Base-by-base conservation (phyloP, 2,888 invertebrate species). In the Caenorhabditis sinica region DNA sequence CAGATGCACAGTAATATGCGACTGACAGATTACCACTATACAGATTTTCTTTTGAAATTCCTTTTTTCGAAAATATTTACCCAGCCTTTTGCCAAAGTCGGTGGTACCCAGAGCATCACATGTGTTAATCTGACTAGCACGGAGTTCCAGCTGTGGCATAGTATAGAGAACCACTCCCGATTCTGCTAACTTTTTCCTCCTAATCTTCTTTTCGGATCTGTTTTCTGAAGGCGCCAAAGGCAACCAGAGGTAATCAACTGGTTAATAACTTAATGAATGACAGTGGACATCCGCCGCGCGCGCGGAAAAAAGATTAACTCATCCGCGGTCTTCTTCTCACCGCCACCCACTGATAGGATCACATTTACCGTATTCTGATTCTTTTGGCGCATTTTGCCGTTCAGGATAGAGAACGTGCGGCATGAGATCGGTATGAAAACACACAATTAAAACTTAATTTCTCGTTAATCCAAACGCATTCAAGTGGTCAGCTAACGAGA, bases 231-330 rank as follows among this genome's bases (percentile, higher is more conserved):
- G 60, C 77, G 63, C 60, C 43, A 23, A 76, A 76, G 76, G 66
- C 72, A 69, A 58, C 65, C 51, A 28, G 63, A 82, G 82, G 76
- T 82, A 83, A 74, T 83, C 83, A 83, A 83, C 83, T 77, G 79
- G 83, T 83, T 83, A 83, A 83, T 79, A 79, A 74, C 79, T 77
- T 83, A 83, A 83, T 83, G 77, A 83, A 83, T 79, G 77, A 83
- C 73, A 79, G 74, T 61, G 68, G 69, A 23, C 83, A 63, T 77
- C 61, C 66, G 53, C 76, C 76, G 58, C 51, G 63, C 71, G 71
- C 83, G 76, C 82, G 77, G 77, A 73, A 72, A 66, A 43, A 82
- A 83, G 83, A 83, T 83, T 83, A 77, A 83, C 83, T 69, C 61
- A 83, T 77, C 72, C 17, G 58, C 56, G 66, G 72, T 40, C 56